These are phyloP conservation scores for Platalea minor DNA, from an alignment of 2,797 vertebrate genomes.

Conservation along the genomic window DNA sequence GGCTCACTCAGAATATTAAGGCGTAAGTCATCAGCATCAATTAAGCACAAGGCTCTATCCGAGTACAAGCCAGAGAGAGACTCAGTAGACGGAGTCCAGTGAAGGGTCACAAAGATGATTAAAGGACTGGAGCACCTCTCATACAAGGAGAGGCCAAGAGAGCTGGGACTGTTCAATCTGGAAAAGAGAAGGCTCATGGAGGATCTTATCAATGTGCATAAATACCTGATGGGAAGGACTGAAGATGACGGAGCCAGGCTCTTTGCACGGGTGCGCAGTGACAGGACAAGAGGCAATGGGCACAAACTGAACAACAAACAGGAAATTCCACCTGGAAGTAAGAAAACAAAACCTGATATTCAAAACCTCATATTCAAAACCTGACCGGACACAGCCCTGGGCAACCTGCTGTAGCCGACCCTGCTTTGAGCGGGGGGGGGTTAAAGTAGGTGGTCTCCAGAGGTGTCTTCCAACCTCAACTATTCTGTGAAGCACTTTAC, in stretches of 20 bases:
- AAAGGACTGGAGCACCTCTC: background rate
- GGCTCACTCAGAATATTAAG: background rate
- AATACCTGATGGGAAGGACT: background rate
- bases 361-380: background rate
- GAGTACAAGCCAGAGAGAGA: background rate
- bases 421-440: background rate
- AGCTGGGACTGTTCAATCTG: background rate
- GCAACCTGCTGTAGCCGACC: background rate
- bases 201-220: background rate
- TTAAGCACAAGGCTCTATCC: background rate
- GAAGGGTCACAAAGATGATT: background rate
- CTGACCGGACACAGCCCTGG: background rate
- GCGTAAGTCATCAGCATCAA: background rate
- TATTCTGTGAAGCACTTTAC: background rate
- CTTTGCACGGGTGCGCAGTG: background rate
- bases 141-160: background rate
- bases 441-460: background rate
- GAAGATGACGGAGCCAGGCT: accelerated
- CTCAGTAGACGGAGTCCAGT: background rate
- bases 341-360: background rate
- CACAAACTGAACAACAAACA: background rate
- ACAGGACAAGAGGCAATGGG: background rate
- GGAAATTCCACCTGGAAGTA: background rate
- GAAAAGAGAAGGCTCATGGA: background rate
- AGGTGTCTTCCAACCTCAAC: background rate